Base-by-base conservation (phyloP, 2,888 invertebrate genomes). In the Protonemura montana region DNA sequence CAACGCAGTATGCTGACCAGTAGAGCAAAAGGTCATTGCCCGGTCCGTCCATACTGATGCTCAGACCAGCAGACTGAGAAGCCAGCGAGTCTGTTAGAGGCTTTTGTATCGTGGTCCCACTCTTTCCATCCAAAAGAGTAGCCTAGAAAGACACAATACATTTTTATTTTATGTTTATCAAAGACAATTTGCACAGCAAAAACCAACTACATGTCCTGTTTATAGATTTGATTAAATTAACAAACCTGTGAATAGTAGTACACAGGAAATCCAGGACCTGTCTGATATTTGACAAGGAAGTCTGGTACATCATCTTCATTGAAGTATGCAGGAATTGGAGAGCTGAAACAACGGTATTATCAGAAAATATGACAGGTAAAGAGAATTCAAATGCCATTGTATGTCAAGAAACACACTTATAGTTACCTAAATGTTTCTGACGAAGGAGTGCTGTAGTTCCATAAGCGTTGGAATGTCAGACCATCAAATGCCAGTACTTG, bases 11-110 rank as follows among this genome's bases (percentile, higher is more conserved):
- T 0, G 95, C 93, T 42, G 94, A 94, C 96, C 96, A 97, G 90
- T 95, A 95, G 0, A 97, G 90, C 89, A 95, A 96, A 90, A 96
- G 93, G 90, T 97, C 97, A 89, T 95, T 95, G 0, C 96, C 96
- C 88, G 92, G 92, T 10, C 92, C 93, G 88, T 94, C 93, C 87
- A 94, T 92, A 25, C 93, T 93, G 81, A 95, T 89, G 0, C 94
- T 92, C 30, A 94, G 90, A 16, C 93, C 94, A 27, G 93, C 93
- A 90, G 93, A 92, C 90, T 94, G 94, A 0, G 94, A 93, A 25
- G 94, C 94, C 76, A 94, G 91, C 26, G 93, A 93, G 88, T 94
- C 94, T 88, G 92, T 91, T 28, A 95, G 92, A 0, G 94, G 93
- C 86, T 92, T 92, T 10, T 92, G 92, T 82, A 95, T 90, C 0